Evolutionary conservation across 2,113 vertebrate genomes (phyloP).

Genomic region (Mandrillus leucophaeus): DNA sequence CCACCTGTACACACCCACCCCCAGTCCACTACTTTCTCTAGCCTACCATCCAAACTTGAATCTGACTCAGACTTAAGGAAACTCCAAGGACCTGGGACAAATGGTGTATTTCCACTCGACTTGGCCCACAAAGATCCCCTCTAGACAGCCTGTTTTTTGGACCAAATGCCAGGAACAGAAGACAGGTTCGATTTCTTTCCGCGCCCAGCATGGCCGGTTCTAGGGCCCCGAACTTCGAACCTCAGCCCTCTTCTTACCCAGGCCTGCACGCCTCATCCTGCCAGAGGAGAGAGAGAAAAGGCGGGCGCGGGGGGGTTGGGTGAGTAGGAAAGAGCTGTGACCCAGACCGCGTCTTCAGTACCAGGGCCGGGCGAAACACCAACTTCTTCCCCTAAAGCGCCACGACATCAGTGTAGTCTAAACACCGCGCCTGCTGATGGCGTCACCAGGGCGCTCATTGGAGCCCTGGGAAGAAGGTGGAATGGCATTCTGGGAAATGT

Average conservation of each 20-base stretch:
- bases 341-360: conserved; percentile 4
- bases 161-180: neutral
- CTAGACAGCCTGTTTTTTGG: neutral
- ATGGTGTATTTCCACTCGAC: neutral
- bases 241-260: conserved; percentile 71
- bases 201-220: neutral
- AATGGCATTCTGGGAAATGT: conserved; percentile 70
- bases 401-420: conserved; percentile 68
- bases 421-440: conserved; percentile 68
- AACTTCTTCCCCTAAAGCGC: conserved; percentile 55
- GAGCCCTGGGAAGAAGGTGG: neutral
- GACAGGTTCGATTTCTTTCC: neutral
- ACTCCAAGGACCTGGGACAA: neutral
- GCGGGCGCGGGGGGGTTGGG: neutral
- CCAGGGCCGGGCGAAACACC: neutral
- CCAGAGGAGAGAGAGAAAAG: neutral
- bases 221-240: conserved; percentile 23
- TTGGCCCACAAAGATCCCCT: neutral
- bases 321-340: neutral
- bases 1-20: neutral
- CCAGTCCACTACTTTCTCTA: neutral
- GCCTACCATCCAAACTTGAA: neutral
- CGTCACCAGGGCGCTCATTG: neutral
- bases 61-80: neutral
- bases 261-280: conserved; percentile 78